phyloP scores from a whole-genome alignment of 2,113 vertebrate species.

The Calypte anna region DNA sequence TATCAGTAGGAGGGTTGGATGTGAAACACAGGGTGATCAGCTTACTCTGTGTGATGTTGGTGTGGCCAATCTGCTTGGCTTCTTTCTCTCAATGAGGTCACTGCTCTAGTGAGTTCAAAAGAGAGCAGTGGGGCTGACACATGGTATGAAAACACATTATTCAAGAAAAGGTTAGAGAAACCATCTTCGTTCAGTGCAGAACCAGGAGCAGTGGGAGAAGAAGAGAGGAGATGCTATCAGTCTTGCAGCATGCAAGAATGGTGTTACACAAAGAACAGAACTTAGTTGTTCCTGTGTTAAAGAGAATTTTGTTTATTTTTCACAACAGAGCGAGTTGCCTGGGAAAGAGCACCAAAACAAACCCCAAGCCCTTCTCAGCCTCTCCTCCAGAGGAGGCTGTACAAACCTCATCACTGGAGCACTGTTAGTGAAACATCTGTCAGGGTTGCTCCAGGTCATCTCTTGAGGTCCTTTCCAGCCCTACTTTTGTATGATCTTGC shows the following conservation, averaged over 20 bases:
- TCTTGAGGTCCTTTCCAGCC: slow-evolving; percentile 19
- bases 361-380: not conserved
- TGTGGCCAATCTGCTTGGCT: not conserved
- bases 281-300: not conserved
- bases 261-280: not conserved
- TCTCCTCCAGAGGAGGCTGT: not conserved
- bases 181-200: not conserved
- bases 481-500: slow-evolving; percentile 12
- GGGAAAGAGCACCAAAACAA: not conserved
- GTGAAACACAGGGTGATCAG: not conserved
- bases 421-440: not conserved
- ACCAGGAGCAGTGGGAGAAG: not conserved
- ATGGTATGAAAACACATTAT: not conserved
- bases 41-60: not conserved
- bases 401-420: not conserved
- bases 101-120: not conserved
- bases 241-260: not conserved
- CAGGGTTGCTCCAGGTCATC: not conserved
- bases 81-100: not conserved
- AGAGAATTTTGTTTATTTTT: not conserved
- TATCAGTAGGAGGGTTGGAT: not conserved
- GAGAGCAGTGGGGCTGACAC: not conserved
- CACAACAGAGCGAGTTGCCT: not conserved
- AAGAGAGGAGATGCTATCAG: not conserved
- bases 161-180: not conserved